These are phyloP conservation scores for Gisinianus flammeolus DNA, from an alignment of 2,888 invertebrate species.

Conservation along the genomic window DNA sequence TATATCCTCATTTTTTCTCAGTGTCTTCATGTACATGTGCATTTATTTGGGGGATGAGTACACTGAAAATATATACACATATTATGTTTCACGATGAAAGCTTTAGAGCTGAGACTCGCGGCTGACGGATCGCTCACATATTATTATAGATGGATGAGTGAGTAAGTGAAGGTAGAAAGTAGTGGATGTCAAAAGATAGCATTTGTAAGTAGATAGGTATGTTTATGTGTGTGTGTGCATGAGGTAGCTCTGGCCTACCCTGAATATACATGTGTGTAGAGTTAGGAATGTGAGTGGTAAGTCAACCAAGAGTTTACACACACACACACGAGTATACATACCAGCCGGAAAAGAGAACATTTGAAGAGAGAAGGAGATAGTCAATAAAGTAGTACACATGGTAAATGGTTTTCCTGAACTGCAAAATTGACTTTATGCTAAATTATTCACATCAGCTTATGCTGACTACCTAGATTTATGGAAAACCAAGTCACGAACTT, in stretches of 20 bases:
- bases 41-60: too few relatives aligned
- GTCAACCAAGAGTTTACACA: background rate
- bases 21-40: background rate
- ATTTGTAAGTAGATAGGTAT: background rate
- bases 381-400: conserved; percentile 55
- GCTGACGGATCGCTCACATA: background rate
- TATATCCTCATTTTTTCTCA: background rate
- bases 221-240: background rate
- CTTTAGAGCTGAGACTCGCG: too few relatives aligned
- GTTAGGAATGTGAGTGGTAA: conserved; percentile 28
- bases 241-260: background rate
- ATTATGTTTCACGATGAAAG: background rate
- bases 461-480: conserved; percentile 51
- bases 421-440: conserved; percentile 59
- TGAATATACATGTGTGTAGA: conserved; percentile 19
- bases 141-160: conserved; percentile 16
- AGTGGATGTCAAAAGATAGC: background rate
- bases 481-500: conserved; percentile 50
- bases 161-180: background rate
- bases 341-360: conserved; percentile 11
- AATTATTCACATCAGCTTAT: conserved; percentile 58
- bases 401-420: conserved; percentile 59
- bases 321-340: too few relatives aligned
- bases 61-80: background rate
- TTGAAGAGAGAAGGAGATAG: conserved; percentile 47